Conservation (phyloP, 2,113 vertebrate species). For the Polypterus bichir region DNA sequence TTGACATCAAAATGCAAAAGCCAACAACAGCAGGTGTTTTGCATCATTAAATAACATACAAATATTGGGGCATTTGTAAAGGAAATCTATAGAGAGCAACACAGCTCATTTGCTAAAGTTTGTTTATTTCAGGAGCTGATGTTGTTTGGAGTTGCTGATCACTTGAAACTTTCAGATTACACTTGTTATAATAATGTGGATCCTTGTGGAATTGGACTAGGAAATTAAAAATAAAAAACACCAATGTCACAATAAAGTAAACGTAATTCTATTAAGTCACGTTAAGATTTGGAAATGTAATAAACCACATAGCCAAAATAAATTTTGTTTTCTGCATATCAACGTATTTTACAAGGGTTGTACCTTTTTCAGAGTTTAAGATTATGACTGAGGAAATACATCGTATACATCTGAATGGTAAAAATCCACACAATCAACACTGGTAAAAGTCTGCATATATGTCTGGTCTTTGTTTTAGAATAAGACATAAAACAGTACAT, state of each 20-base stretch:
- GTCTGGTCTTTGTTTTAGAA: neutral
- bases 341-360: conserved; percentile 87
- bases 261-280: conserved; percentile 73
- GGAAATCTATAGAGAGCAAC: conserved; percentile 29
- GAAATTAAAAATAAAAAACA: conserved; percentile 47
- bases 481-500: conserved; percentile 13
- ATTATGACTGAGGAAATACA: no score
- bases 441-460: neutral
- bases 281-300: conserved; percentile 67
- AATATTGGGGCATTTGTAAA: conserved; percentile 68
- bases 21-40: conserved; percentile 49
- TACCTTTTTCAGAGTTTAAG: conserved; percentile 32
- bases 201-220: no score
- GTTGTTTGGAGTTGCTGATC: no score
- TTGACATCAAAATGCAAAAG: conserved; percentile 45
- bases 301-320: conserved; percentile 86
- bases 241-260: conserved; percentile 61
- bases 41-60: conserved; percentile 64
- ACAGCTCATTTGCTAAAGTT: conserved; percentile 34
- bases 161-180: no score
- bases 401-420: no score
- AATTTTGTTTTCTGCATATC: conserved; percentile 80
- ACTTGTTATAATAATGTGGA: no score
- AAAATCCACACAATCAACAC: no score
- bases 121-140: conserved; percentile 58